Percentiles rank a stretch among this genome's conserved stretches.
Evolutionary conservation across 2,113 vertebrate species (phyloP).

Genomic region (Upupa epops): DNA sequence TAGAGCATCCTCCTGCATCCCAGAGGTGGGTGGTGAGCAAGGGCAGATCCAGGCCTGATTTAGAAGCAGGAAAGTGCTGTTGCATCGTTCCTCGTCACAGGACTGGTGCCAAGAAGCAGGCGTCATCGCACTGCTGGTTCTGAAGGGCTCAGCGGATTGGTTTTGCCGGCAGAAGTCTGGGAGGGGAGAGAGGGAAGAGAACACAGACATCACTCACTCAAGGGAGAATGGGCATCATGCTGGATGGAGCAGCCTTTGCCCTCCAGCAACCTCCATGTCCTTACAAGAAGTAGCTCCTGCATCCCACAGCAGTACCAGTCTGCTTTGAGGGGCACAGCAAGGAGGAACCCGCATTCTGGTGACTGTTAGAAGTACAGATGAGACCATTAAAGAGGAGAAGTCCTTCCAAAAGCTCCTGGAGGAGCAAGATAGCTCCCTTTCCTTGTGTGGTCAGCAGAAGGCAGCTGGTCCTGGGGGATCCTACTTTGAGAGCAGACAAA

Average conservation of each 20-base stretch:
- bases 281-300: not conserved
- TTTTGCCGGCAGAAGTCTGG: not conserved
- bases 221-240: accelerated
- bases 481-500: not conserved
- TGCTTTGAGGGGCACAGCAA: not conserved
- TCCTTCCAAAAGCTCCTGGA: not conserved
- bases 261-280: not conserved
- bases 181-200: not conserved
- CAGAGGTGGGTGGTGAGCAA: not conserved
- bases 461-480: not conserved
- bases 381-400: not conserved
- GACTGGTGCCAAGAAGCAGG: not conserved
- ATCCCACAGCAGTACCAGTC: not conserved
- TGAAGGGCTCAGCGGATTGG: not conserved
- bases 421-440: not conserved
- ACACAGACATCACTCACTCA: not conserved
- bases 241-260: not conserved
- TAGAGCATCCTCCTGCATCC: not conserved
- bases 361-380: not conserved
- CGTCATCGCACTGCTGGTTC: not conserved
- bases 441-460: not conserved
- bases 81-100: not conserved
- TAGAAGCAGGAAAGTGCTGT: not conserved
- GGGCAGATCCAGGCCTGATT: not conserved
- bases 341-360: not conserved